Evolutionary conservation across 2,888 invertebrate genomes (phyloP), one percentile per base, ranked within the genome.

Genomic region (Tanypteryx hageni): DNA sequence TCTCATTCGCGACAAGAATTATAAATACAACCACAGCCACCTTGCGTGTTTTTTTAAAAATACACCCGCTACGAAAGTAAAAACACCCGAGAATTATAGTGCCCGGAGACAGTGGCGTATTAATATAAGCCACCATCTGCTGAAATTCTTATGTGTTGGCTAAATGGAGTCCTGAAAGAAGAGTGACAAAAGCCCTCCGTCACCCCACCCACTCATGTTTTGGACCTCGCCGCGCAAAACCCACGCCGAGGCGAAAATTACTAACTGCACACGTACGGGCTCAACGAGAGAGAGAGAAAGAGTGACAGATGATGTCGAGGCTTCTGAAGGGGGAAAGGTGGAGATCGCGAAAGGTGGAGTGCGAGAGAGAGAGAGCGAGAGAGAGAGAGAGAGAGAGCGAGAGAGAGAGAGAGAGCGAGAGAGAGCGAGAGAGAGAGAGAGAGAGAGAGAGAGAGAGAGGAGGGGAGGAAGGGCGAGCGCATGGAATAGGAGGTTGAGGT

Each of bases 401-500:
- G 31, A n/a, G 58, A 13, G 22, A 64, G 64, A 64, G 18, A 82
- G 11, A 82, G n/a, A 10, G 82, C 27, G n/a, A 27, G 82, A 82
- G 82, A 82, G 5, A 81, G 27, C 10, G 22, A 81, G 22, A 81
- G 22, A 27, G 27, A 81, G 27, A 27, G 56, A 22, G 13, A 22
- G n/a, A n/a, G n/a, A n/a, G n/a, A n/a, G n/a, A n/a, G n/a, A n/a
- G n/a, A n/a, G n/a, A n/a, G n/a, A n/a, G n/a, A n/a, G n/a, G n/a
- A n/a, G n/a, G n/a, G n/a, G n/a, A n/a, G n/a, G n/a, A n/a, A n/a
- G n/a, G n/a, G 22, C 57, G 27, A 31, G 27, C 86, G 61, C 16
- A 64, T 27, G 22, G 18, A 22, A 86, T 18, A 83, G 8, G 61
- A 86, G 18, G 61, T 86, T 86, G 86, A 61, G 86, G 86, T 64